phyloP scores from a whole-genome alignment of 2,888 invertebrate species.

The Epinotia ramella region DNA sequence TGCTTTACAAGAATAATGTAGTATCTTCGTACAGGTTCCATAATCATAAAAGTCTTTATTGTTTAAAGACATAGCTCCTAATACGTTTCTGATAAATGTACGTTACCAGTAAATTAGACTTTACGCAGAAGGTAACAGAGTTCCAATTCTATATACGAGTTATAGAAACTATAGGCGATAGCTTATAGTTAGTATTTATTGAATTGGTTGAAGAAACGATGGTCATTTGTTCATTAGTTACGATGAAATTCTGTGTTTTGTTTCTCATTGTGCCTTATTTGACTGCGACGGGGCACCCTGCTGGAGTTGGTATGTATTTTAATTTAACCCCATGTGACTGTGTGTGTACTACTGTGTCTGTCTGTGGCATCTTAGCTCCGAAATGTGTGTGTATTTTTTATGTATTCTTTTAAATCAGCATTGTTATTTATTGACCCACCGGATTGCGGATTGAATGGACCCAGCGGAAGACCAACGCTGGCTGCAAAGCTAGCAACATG shows the following conservation, averaged over 20 bases:
- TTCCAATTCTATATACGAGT: neutral
- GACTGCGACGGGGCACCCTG: neutral
- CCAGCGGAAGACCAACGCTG: too few species aligned
- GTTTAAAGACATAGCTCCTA: neutral
- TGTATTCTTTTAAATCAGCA: too few species aligned
- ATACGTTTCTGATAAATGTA: neutral
- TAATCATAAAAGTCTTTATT: neutral
- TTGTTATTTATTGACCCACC: too few species aligned
- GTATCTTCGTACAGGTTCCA: neutral
- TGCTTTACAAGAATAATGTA: constrained; percentile 27
- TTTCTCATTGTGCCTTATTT: constrained; percentile 1
- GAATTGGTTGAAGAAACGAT: neutral
- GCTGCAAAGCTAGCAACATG: too few species aligned
- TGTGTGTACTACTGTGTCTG: too few species aligned
- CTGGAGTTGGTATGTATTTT: neutral
- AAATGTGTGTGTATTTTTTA: too few species aligned
- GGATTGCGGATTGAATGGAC: too few species aligned
- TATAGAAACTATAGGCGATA: neutral
- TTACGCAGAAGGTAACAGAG: neutral
- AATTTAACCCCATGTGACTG: too few species aligned
- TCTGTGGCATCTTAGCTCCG: too few species aligned
- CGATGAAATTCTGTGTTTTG: constrained; percentile 14
- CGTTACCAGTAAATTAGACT: neutral
- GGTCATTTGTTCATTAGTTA: neutral
- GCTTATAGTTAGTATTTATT: constrained; percentile 2